These are phyloP conservation scores for Turdus rufiventris DNA, from an alignment of 2,113 vertebrate species.

Conservation along the genomic window DNA sequence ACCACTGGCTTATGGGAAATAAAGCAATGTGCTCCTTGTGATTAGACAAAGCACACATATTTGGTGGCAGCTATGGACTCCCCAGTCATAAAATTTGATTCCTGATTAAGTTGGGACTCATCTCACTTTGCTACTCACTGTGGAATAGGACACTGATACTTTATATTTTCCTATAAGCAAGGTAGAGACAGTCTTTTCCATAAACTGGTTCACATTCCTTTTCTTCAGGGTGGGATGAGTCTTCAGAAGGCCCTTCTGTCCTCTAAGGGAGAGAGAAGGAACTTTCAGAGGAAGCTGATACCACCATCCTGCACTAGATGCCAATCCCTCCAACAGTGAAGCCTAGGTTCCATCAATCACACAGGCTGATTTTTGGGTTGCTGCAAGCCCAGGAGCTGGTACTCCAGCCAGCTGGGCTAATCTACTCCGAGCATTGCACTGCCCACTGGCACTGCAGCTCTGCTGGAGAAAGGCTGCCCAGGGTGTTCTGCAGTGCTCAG, in stretches of 20 bases:
- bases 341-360: background rate
- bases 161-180: background rate
- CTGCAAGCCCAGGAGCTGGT: background rate
- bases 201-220: accelerated
- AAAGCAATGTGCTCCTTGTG: background rate
- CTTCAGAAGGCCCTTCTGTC: background rate
- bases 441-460: background rate
- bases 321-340: background rate
- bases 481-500: background rate
- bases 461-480: accelerated
- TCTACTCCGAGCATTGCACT: background rate
- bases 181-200: background rate
- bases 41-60: background rate
- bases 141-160: background rate
- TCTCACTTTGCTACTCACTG: background rate
- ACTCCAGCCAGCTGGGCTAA: background rate
- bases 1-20: background rate
- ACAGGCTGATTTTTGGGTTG: background rate
- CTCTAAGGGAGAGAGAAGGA: background rate
- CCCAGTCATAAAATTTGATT: background rate
- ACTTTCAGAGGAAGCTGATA: background rate
- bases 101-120: background rate
- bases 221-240: background rate
- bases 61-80: background rate
- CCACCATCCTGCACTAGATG: background rate